Evolutionary conservation across 2,888 invertebrate genomes (phyloP), one percentile per base, ranked within the genome.

Genomic region (Zeuzera pyrina): DNA sequence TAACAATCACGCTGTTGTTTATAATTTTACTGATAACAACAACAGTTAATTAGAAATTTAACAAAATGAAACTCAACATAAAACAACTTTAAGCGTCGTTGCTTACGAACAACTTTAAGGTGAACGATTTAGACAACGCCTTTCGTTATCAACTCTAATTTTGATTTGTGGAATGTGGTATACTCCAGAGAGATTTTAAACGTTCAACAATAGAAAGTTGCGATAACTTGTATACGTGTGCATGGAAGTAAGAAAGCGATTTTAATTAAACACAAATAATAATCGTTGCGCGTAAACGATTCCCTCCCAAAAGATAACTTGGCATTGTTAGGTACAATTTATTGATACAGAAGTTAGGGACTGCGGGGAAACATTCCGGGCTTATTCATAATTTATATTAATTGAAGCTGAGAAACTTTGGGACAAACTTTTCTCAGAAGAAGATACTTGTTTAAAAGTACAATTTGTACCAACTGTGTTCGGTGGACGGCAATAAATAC

Each of bases 301-400:
- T 15, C 15, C 34, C 34, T 36, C 33, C 30, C 26, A 34, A 30
- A 38, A 44, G 42, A 45, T 39, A 45, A 45, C 37, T 46, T 38
- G 15, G 38, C 26, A 41, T 42, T 40, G 41, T 42, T 37, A 25
- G 23, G 27, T 30, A 49, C 43, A 48, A 49, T 49, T 52, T 52
- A 47, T 47, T 45, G 45, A 45, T 41, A 45, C 47, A 38, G 33
- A 44, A 47, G 35, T 47, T 43, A 27, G 26, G 34, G 30, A 36
- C 25, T 31, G 23, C 23, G 29, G 30, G 29, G 39, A 36, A 43
- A 24, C 8, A 6, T 13, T 15, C 4, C 12, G 26, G 24, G 34
- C 19, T 41, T 49, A 52, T 55, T 51, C 52, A 54, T 57, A 56
- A 56, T 52, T 61, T 56, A 59, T 50, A 52, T 49, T 57, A 58